phyloP scores from a whole-genome alignment of 2,113 vertebrate genomes.

The Rhinolophus sinicus region DNA sequence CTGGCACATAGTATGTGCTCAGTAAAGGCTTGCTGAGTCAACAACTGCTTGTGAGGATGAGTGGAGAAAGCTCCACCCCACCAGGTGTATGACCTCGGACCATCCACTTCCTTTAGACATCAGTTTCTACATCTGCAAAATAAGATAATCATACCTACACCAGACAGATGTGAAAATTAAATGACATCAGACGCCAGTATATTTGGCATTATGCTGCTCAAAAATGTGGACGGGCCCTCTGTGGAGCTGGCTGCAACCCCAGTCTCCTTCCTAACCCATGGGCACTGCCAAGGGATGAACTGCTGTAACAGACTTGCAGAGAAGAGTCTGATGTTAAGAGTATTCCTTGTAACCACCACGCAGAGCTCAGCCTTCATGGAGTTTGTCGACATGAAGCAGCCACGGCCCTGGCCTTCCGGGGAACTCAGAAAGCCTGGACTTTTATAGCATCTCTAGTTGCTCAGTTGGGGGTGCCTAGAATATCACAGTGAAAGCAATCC shows the following conservation, averaged over 20 bases:
- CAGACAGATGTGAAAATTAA: neutral
- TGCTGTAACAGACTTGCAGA: neutral
- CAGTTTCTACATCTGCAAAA: neutral
- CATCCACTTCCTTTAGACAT: neutral
- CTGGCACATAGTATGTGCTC: neutral
- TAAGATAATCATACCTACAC: neutral
- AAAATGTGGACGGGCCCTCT: neutral
- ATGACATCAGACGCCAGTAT: neutral
- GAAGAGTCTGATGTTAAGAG: neutral
- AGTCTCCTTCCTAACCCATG: neutral
- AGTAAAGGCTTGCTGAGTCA: neutral
- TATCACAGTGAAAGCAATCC: neutral
- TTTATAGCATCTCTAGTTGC: neutral
- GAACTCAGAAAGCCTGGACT: neutral
- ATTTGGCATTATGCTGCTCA: neutral
- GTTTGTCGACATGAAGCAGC: neutral
- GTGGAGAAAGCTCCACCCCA: neutral
- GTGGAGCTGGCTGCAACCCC: neutral
- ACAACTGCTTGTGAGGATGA: no score
- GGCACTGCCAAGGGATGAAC: neutral
- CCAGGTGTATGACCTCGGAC: neutral
- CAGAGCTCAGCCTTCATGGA: neutral
- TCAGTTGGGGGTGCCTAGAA: neutral
- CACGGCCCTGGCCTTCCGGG: neutral
- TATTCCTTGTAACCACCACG: neutral